Conservation (phyloP, 2,797 vertebrate genomes). For the Spea hammondii region DNA sequence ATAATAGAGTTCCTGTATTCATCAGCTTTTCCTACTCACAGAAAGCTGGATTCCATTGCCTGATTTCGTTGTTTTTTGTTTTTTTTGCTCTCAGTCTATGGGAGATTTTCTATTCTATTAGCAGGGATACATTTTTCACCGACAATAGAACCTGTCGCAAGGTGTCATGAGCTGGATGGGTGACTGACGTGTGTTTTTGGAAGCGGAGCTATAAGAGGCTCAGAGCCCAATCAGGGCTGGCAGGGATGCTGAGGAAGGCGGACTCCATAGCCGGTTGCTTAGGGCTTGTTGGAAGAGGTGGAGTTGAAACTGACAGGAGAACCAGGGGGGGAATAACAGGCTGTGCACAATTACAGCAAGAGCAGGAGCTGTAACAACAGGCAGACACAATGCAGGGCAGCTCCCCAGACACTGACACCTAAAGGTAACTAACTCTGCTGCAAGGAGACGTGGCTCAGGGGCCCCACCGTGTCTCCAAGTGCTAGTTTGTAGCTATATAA, state of each 20-base stretch:
- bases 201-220: constrained; percentile 23
- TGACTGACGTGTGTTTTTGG: constrained; percentile 23
- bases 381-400: constrained; percentile 28
- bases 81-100: no score
- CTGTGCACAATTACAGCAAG: constrained; percentile 25
- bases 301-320: constrained; percentile 42
- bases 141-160: neutral
- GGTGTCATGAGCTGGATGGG: neutral
- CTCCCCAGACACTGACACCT: neutral
- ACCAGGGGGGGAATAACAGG: constrained; percentile 18
- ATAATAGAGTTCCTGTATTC: no score
- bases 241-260: constrained; percentile 42
- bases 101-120: no score
- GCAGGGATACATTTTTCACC: no score
- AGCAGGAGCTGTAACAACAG: constrained; percentile 27
- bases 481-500: neutral
- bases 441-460: neutral
- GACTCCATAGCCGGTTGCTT: constrained; percentile 35
- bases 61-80: no score
- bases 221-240: constrained; percentile 39
- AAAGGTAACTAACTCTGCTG: constrained; percentile 26
- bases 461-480: neutral
- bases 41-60: neutral
- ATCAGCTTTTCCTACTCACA: no score
- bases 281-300: constrained; percentile 41